phyloP scores from a whole-genome alignment of 2,888 invertebrate species.

The Clusia tigrina region DNA sequence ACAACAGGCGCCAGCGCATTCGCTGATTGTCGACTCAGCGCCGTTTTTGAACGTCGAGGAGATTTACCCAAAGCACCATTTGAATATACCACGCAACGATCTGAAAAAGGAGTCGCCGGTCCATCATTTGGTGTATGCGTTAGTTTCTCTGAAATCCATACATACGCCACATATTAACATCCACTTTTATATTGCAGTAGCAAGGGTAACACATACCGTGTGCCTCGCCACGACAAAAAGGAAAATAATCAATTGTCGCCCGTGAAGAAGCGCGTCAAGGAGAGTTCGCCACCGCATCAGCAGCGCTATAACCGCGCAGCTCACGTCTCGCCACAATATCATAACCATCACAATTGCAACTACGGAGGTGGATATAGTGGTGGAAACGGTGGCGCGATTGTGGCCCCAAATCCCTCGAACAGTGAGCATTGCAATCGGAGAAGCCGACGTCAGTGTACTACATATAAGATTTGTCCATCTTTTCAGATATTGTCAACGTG shows the following conservation, averaged over 20 bases:
- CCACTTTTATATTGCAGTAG: constrained; percentile 42
- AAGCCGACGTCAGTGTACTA: not conserved
- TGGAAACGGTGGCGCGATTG: constrained; percentile 41
- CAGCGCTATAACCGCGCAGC: constrained; percentile 63
- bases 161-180: not conserved
- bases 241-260: constrained; percentile 91
- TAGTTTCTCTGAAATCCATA: not conserved
- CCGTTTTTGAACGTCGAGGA: constrained; percentile 74
- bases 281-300: constrained; percentile 86
- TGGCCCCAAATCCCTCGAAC: constrained; percentile 51
- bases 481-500: constrained; percentile 50
- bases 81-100: constrained; percentile 69
- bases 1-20: constrained; percentile 76
- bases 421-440: constrained; percentile 46
- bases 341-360: constrained; percentile 62
- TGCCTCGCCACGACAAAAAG: constrained; percentile 75
- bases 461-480: constrained; percentile 11
- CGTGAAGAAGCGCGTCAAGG: constrained; percentile 96
- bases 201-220: constrained; percentile 64
- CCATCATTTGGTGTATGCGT: constrained; percentile 64
- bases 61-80: constrained; percentile 69
- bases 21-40: constrained; percentile 79
- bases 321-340: constrained; percentile 64
- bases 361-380: constrained; percentile 49
- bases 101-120: constrained; percentile 69